Evolutionary conservation across 64 coral and sea anemone genomes (phyloP), one percentile per base, ranked within the genome.

Genomic region (Actinia equina): DNA sequence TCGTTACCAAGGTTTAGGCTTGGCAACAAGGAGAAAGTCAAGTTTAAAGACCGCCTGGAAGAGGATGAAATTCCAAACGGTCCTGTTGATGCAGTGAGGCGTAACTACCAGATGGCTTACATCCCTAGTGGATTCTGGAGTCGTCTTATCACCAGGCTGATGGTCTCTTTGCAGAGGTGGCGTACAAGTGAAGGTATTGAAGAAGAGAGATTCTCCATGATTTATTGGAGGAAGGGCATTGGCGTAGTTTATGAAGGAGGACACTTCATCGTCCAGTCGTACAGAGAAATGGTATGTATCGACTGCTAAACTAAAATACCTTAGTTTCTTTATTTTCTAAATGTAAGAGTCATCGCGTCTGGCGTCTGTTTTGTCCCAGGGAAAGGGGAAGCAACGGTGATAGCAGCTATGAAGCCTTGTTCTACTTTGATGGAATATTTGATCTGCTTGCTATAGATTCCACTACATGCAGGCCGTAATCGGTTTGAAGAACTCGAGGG

Each of bases 81-180:
- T 16, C 67, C 88, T 46, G 62, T 57, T 37, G 90, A 87, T 43
- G 80, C 90, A 25, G 85, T 92, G 11, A 42, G 85, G 12, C 77
- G 90, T 18, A 92, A 92, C 61, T 92, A 92, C 17, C 77, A 99
- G 87, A 99, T 99, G 93, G 87, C 85, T 19, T 99, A 99, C 61
- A 92, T 92, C 11, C 97, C 97, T 19, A 99, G 97, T 76, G 97
- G 96, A 13, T 95, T 99, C 65, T 99, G 96, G 96, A 99, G 96
- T 69, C 96, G 96, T 44, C 93, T 99, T 11, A 94, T 99, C 37
- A 94, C 96, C 74, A 87, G 96, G 83, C 93, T 99, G 0, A 94
- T 99, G 74, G 93, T 99, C n/a, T 94, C 96, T 4, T 77, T 99
- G 26, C 96, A 99, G 59, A 82, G 93, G 44, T 99, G 96, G 96